Evolutionary conservation across 2,888 invertebrate species (phyloP).

Genomic region (Rugalucina vietnamica): DNA sequence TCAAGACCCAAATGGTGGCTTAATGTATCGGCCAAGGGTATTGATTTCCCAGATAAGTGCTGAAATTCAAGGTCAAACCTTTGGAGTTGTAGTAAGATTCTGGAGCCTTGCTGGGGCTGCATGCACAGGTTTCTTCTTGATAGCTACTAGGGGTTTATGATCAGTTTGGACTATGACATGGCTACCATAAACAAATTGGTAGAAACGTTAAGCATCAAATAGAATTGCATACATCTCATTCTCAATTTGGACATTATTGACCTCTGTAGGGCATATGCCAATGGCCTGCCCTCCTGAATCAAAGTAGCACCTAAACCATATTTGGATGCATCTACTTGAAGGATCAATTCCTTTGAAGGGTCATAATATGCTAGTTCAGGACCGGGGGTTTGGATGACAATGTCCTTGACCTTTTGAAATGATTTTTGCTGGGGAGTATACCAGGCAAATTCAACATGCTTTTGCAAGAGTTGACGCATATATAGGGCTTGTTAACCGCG

Average conservation of each 20-base stretch:
- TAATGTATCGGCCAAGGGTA: conserved; percentile 40
- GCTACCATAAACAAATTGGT: conserved; percentile 60
- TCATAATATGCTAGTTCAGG: not conserved
- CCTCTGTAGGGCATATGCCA: conserved; percentile 19
- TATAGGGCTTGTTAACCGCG: too few relatives aligned
- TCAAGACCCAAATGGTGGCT: conserved; percentile 39
- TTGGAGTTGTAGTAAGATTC: conserved; percentile 36
- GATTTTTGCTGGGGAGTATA: not conserved
- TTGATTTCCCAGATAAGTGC: conserved; percentile 30
- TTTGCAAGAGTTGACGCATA: not conserved
- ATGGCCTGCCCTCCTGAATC: not conserved
- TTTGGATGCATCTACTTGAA: not conserved
- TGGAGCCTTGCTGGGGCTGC: conserved; percentile 34
- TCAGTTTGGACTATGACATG: conserved; percentile 58
- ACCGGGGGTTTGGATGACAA: not conserved
- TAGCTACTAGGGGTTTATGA: conserved; percentile 57
- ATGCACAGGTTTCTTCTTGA: not conserved
- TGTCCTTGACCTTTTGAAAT: not conserved
- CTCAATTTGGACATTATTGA: conserved; percentile 64
- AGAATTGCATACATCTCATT: conserved; percentile 59
- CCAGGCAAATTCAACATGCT: not conserved
- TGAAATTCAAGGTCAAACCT: conserved; percentile 24
- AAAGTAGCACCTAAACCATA: conserved; percentile 4
- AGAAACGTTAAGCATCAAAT: conserved; percentile 57
- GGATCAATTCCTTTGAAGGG: not conserved